Percentiles rank a stretch among this genome's conserved stretches.
phyloP scores from a whole-genome alignment of 2,113 vertebrate species.

The Onychostruthus taczanowskii region DNA sequence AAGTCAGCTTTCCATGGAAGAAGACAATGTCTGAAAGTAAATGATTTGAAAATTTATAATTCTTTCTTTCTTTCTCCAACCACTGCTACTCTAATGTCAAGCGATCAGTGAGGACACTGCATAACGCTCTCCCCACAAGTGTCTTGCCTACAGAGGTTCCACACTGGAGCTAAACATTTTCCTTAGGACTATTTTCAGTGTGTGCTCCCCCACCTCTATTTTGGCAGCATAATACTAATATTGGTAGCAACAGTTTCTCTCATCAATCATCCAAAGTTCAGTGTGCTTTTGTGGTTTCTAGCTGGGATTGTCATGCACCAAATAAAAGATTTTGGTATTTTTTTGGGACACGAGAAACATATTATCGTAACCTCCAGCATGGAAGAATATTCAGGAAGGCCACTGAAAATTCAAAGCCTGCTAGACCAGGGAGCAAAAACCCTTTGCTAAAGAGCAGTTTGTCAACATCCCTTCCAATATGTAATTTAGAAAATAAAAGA shows the following conservation, averaged over 20 bases:
- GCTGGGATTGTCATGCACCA: neutral
- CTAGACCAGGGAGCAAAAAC: neutral
- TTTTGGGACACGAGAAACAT: neutral
- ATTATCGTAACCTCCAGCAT: neutral
- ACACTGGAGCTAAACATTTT: neutral
- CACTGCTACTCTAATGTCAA: neutral
- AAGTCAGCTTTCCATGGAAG: neutral
- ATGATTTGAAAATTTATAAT: neutral
- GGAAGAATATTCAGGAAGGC: neutral
- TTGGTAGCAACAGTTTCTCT: neutral
- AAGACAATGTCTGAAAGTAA: neutral
- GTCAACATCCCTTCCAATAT: neutral
- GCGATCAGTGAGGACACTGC: neutral
- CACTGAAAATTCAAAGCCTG: neutral
- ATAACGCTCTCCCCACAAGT: neutral
- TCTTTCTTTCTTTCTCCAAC: neutral
- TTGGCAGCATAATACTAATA: neutral
- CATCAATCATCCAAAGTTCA: neutral
- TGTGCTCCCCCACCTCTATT: neutral
- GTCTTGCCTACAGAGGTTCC: neutral
- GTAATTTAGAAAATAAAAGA: neutral
- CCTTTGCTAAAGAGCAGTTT: neutral
- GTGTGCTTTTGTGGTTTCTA: neutral
- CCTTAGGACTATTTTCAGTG: neutral
- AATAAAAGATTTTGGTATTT: neutral